Evolutionary conservation across 2,888 invertebrate species (phyloP).

Genomic region (Morpho helenor): DNA sequence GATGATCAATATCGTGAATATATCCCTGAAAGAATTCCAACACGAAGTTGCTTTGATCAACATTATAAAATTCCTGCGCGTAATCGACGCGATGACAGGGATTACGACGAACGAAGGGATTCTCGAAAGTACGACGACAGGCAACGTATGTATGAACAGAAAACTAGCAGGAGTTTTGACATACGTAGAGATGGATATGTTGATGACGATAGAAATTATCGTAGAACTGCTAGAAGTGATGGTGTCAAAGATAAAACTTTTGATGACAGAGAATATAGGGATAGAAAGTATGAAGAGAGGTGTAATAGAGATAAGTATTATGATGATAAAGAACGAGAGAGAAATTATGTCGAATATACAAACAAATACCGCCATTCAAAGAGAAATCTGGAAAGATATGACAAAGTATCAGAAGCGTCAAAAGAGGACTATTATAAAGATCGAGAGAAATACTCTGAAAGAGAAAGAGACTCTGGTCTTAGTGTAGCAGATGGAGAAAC

Average conservation of each 20-base stretch:
- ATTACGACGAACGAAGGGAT: constrained; percentile 38
- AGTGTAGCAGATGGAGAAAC: constrained; percentile 65
- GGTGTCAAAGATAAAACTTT: constrained; percentile 42
- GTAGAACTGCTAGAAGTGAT: constrained; percentile 51
- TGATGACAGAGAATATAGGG: constrained; percentile 34
- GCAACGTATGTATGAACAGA: constrained; percentile 48
- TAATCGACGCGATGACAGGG: constrained; percentile 38
- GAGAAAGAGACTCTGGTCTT: constrained; percentile 63
- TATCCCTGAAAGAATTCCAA: constrained; percentile 37
- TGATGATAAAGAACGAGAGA: constrained; percentile 40
- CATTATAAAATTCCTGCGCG: constrained; percentile 34
- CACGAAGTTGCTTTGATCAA: constrained; percentile 42
- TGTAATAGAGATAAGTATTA: constrained; percentile 40
- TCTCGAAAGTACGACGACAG: constrained; percentile 43
- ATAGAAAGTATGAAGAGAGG: constrained; percentile 40
- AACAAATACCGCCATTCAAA: constrained; percentile 43
- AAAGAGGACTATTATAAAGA: constrained; percentile 56
- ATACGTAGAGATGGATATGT: constrained; percentile 42
- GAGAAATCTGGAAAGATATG: constrained; percentile 49
- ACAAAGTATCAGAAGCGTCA: constrained; percentile 53
- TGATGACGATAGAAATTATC: constrained; percentile 43
- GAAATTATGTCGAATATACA: constrained; percentile 31
- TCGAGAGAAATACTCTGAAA: constrained; percentile 54
- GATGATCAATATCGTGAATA: constrained; percentile 43
- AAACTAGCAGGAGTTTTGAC: constrained; percentile 61